Percentiles rank a stretch among this genome's conserved stretches.
phyloP scores from a whole-genome alignment of 2,113 vertebrate species.

The Pelodiscus sinensis region DNA sequence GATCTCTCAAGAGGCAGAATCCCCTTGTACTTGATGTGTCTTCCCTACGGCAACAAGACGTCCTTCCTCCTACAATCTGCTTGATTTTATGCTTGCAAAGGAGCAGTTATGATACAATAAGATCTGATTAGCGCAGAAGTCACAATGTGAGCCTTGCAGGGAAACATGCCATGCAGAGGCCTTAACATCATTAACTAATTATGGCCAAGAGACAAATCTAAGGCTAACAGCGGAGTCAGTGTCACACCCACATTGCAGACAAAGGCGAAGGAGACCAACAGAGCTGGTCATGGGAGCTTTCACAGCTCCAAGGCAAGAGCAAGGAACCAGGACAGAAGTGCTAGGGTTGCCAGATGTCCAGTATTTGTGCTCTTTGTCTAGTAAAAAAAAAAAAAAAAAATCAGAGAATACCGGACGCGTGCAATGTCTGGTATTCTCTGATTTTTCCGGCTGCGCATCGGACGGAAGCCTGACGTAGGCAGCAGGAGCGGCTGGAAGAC shows the following conservation, averaged over 20 bases:
- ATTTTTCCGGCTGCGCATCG: no score
- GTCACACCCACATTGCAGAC: neutral
- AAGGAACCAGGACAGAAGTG: constrained; percentile 8
- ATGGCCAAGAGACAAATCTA: neutral
- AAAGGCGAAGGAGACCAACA: fast-evolving
- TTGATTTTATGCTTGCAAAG: neutral
- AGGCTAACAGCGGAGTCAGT: fast-evolving
- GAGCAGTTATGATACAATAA: neutral
- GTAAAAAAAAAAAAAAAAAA: no score
- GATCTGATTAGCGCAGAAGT: neutral
- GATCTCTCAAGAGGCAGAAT: neutral
- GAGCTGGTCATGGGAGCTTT: neutral
- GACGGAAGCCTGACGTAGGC: no score
- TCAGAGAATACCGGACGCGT: no score
- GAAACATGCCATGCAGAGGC: fast-evolving
- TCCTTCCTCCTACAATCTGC: constrained; percentile 7
- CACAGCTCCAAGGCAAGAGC: constrained; percentile 1
- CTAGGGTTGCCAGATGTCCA: no score
- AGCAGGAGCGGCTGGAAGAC: no score
- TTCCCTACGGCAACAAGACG: neutral
- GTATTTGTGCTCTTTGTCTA: no score
- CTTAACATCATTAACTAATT: neutral
- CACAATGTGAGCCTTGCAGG: neutral
- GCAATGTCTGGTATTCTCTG: no score
- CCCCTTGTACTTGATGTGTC: neutral